Evolutionary conservation across 2,113 vertebrate genomes (phyloP).

Genomic region (Lanius collurio): DNA sequence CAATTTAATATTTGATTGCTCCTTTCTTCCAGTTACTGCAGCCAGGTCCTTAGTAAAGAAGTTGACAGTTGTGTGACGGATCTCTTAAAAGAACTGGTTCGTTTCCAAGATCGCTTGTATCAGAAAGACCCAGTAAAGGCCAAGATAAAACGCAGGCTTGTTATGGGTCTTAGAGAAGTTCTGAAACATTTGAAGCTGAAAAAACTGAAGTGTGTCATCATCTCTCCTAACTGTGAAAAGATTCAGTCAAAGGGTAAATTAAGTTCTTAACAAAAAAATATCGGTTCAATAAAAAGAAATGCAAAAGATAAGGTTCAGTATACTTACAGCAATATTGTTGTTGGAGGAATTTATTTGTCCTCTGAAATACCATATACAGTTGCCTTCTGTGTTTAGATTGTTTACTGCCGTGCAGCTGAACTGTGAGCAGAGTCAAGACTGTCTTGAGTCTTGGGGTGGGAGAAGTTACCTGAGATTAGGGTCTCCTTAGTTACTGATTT

Average conservation of each 20-base stretch:
- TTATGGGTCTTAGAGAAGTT: conserved; percentile 95
- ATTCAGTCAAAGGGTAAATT: conserved; percentile 91
- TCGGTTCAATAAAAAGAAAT: not conserved
- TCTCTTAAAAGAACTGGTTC: conserved; percentile 91
- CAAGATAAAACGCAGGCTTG: conserved; percentile 92
- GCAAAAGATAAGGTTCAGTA: not conserved
- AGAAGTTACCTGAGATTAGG: not conserved
- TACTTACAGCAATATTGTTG: not conserved
- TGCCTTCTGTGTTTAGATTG: not conserved
- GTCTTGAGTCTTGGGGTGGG: not conserved
- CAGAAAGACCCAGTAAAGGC: conserved; percentile 97
- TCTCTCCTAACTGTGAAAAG: conserved; percentile 97
- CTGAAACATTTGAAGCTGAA: conserved; percentile 92
- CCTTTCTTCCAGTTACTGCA: conserved; percentile 87
- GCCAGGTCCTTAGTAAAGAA: conserved; percentile 93
- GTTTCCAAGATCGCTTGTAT: conserved; percentile 96
- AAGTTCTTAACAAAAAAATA: not conserved
- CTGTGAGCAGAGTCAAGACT: not conserved
- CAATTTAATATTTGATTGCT: not conserved
- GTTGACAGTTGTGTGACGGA: conserved; percentile 89
- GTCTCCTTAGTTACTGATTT: not conserved
- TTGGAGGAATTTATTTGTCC: not conserved
- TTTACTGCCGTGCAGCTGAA: not conserved
- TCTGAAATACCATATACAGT: not conserved
- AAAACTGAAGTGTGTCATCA: conserved; percentile 93